These are phyloP conservation scores for Allobates femoralis DNA, from an alignment of 2,797 vertebrate species.

Conservation along the genomic window DNA sequence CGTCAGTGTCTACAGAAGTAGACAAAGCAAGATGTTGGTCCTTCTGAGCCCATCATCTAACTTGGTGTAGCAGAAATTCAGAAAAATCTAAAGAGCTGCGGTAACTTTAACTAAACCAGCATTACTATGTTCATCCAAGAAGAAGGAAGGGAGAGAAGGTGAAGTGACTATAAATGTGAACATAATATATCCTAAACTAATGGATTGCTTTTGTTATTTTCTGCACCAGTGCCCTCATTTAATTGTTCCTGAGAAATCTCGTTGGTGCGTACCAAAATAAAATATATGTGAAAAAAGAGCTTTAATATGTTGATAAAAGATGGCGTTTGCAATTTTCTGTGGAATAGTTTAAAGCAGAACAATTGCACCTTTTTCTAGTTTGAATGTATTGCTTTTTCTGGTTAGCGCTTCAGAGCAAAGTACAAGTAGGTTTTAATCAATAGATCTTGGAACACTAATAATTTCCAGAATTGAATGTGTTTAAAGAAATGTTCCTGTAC, in stretches of 20 bases:
- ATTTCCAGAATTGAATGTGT: no score
- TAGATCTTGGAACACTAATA: no score
- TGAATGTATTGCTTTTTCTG: no score
- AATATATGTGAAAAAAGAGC: background rate
- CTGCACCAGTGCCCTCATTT: background rate
- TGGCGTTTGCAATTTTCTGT: background rate
- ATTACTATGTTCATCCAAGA: background rate
- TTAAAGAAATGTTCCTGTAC: no score
- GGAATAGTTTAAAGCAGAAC: background rate
- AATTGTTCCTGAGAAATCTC: background rate
- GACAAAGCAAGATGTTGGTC: background rate
- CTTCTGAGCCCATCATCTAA: background rate
- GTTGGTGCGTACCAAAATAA: background rate
- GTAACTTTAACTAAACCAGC: background rate
- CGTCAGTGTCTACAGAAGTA: background rate
- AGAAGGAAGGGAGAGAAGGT: slow-evolving; percentile 2
- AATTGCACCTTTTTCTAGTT: background rate
- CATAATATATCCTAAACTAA: slow-evolving; percentile 10
- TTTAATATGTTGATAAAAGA: background rate
- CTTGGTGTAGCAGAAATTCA: background rate
- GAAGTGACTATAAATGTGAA: background rate
- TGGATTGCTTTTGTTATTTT: background rate
- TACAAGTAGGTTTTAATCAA: no score
- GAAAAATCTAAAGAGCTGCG: background rate
- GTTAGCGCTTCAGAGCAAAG: no score